Conservation (phyloP, 2,797 vertebrate species). For the Ambastaia sidthimunki region DNA sequence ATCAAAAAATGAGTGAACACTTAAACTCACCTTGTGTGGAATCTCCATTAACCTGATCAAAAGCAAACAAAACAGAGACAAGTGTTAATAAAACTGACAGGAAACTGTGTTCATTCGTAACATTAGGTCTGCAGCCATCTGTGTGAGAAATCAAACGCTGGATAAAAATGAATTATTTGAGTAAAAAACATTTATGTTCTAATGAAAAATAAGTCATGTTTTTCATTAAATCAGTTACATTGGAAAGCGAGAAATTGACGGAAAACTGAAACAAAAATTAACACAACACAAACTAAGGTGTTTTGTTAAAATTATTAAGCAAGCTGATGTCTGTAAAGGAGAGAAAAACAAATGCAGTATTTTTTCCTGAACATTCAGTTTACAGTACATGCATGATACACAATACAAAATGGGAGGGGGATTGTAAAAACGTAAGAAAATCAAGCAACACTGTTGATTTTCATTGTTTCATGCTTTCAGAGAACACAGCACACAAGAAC, state of each 20-base stretch:
- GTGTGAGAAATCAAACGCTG: constrained; percentile 33
- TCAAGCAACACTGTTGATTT: background rate
- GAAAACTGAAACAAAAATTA: no score
- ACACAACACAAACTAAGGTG: background rate
- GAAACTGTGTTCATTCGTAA: constrained; percentile 40
- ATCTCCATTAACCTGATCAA: constrained; percentile 46
- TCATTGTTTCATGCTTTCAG: background rate
- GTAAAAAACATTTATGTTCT: constrained; percentile 11
- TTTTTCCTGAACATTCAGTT: background rate
- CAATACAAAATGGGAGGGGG: background rate
- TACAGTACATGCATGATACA: background rate
- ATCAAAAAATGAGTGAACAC: background rate
- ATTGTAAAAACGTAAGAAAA: background rate
- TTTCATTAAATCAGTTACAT: constrained; percentile 17
- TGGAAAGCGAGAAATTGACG: background rate
- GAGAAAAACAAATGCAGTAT: background rate
- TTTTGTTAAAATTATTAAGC: background rate
- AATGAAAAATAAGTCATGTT: constrained; percentile 40
- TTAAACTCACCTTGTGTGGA: constrained; percentile 51
- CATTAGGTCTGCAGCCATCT: constrained; percentile 38
- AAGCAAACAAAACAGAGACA: constrained; percentile 19
- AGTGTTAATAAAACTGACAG: constrained; percentile 18
- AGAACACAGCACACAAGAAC: background rate
- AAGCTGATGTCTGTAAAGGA: background rate
- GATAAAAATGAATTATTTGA: constrained; percentile 35